Conservation (phyloP, 2,888 invertebrate species). For the Corythucha ciliata region DNA sequence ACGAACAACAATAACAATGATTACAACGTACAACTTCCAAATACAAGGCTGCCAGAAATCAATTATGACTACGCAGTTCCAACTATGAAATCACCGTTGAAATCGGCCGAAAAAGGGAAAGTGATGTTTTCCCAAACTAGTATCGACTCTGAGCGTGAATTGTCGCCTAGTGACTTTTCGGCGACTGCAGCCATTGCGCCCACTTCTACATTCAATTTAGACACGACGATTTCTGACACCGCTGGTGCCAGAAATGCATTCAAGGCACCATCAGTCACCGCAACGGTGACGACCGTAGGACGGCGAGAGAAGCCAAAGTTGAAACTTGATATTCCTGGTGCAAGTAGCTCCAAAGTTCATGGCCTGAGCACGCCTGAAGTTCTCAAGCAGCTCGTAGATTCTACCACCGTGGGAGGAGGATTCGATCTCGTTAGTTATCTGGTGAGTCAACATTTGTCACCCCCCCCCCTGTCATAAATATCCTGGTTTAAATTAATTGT, state of each 20-base stretch:
- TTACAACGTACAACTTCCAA: too few species aligned
- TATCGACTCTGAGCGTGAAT: too few species aligned
- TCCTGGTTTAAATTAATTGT: not conserved
- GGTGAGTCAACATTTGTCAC: slow-evolving; percentile 33
- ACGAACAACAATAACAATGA: too few species aligned
- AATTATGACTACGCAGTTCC: too few species aligned
- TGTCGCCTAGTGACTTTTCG: too few species aligned
- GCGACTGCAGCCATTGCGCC: too few species aligned
- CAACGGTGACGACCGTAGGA: not conserved
- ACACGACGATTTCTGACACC: too few species aligned
- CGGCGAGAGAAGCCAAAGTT: slow-evolving; percentile 22
- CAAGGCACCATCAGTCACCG: slow-evolving; percentile 11
- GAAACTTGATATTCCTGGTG: slow-evolving; percentile 15
- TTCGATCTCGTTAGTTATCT: slow-evolving; percentile 42
- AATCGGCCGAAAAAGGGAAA: too few species aligned
- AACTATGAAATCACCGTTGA: slow-evolving; percentile 22
- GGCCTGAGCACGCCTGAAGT: slow-evolving; percentile 43
- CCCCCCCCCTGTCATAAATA: not conserved
- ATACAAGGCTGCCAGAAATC: too few species aligned
- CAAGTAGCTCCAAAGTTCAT: not conserved
- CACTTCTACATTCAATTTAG: too few species aligned
- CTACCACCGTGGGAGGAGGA: slow-evolving; percentile 31
- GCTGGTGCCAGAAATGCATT: too few species aligned
- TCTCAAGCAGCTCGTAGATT: slow-evolving; percentile 40
- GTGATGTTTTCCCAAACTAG: too few species aligned